Base-by-base conservation (phyloP, 92 coral and sea anemone genomes). In the Zoanthus gigantus region DNA sequence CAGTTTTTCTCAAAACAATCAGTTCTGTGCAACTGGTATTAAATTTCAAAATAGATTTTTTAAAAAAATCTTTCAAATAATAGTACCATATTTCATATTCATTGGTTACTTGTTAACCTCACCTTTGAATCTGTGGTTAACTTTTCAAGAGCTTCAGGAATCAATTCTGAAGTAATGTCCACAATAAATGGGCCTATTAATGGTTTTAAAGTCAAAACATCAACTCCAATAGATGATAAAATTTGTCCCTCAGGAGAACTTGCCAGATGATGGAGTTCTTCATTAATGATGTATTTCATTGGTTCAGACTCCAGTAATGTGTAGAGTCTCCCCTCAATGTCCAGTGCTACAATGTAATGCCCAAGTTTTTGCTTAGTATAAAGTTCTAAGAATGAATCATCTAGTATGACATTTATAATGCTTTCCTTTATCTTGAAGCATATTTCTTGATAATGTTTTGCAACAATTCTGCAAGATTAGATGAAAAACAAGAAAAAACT, bases 161-260 rank as follows among this genome's bases (percentile, higher is more conserved):
- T 86, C 57, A 91, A 83, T 18, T 94, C 94, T 76, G 95, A 79
- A 17, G 91, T 88, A 37, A 89, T 29, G 63, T 91, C 95, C 80
- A 94, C 86, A 5, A 94, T 56, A 83, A 90, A 91, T 9, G 98
- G 98, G 61, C 94, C 86, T 66, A 94, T 85, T 23, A 94, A 72
- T 63, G 93, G 89, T 45, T 87, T 87, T 23, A 94, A 74, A 2
- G 90, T 83, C 37, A 86, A 79, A 87, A 87, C 71, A 42, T 91
- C 65, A 18, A 94, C 65, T 16, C 98, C 98, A 67, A 84, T 87
- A 77, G 80, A 82, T 10, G 88, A 52, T 15, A 94, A 81, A n/a
- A 94, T 82, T 75, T 94, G 95, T 31, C 95, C 98, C 46, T 94
- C 98, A n/a, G 98, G 89, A 9, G 95, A 91, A 57, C 72, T 67